Percentiles rank a stretch among this genome's conserved stretches.
Conservation (phyloP, 1,140 invertebrate genomes). For the Nymphalis io region DNA sequence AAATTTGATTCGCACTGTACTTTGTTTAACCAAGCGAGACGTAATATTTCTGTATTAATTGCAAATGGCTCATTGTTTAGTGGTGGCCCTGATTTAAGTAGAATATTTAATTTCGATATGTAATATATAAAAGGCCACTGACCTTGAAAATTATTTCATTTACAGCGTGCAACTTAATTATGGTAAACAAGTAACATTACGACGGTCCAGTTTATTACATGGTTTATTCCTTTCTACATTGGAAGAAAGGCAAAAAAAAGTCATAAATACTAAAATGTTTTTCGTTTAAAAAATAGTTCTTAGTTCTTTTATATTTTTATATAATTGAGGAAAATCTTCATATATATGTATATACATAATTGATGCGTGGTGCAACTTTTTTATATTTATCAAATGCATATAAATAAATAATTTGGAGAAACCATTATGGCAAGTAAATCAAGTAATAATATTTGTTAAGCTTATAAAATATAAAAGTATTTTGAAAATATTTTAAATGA, state of each 20-base stretch:
- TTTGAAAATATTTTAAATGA: too few species aligned
- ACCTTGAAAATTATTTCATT: slow-evolving; percentile 24
- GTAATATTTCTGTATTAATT: slow-evolving; percentile 51
- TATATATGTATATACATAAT: neutral
- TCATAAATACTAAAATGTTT: too few species aligned
- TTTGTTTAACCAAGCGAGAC: slow-evolving; percentile 47
- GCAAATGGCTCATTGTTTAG: slow-evolving; percentile 54
- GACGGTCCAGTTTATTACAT: neutral
- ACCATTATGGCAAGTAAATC: neutral
- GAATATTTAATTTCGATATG: slow-evolving; percentile 51
- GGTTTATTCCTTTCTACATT: neutral
- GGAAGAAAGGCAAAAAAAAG: neutral
- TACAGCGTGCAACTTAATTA: neutral
- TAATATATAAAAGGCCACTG: slow-evolving; percentile 28
- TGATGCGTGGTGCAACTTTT: neutral
- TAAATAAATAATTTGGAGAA: neutral
- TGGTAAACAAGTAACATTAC: neutral
- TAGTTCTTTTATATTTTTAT: neutral
- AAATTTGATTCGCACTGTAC: neutral
- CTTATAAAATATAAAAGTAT: too few species aligned
- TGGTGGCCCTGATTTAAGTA: slow-evolving; percentile 52
- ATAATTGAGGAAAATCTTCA: slow-evolving; percentile 3
- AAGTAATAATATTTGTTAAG: neutral
- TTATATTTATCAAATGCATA: neutral
- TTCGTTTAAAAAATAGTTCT: neutral